phyloP scores from a whole-genome alignment of 2,797 vertebrate species.

The Melanogrammus aeglefinus region DNA sequence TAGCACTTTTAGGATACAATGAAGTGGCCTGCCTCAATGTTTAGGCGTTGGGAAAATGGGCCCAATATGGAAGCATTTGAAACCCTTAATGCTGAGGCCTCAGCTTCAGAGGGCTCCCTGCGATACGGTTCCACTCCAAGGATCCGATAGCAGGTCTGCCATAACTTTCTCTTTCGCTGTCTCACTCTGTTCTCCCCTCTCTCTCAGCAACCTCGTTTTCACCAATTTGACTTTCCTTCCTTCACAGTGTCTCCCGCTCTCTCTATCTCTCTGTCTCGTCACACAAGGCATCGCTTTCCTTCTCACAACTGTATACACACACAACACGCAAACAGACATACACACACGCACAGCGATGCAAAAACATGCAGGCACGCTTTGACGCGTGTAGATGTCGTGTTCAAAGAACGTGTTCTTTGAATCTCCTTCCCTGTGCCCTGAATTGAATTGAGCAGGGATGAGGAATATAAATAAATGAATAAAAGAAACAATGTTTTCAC shows the following conservation, averaged over 20 bases:
- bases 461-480: constrained; percentile 2
- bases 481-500: not conserved
- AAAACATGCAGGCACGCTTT: not conserved
- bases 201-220: not conserved
- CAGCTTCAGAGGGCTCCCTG: not conserved
- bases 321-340: not conserved
- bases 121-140: not conserved
- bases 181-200: not conserved
- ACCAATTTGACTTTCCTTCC: not conserved
- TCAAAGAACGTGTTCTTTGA: not conserved
- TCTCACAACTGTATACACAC: not conserved
- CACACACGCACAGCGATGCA: not conserved
- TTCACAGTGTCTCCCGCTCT: not conserved
- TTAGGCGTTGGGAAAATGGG: not conserved
- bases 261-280: not conserved
- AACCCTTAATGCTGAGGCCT: not conserved
- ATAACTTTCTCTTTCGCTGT: not conserved
- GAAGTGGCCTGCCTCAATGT: not conserved
- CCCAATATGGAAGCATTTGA: not conserved
- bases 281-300: not conserved
- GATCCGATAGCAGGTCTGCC: not conserved
- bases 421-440: not conserved
- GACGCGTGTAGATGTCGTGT: not conserved
- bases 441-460: not conserved
- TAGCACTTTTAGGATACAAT: not conserved